Evolutionary conservation across 2,797 vertebrate species (phyloP).

Genomic region (Coilia nasus): DNA sequence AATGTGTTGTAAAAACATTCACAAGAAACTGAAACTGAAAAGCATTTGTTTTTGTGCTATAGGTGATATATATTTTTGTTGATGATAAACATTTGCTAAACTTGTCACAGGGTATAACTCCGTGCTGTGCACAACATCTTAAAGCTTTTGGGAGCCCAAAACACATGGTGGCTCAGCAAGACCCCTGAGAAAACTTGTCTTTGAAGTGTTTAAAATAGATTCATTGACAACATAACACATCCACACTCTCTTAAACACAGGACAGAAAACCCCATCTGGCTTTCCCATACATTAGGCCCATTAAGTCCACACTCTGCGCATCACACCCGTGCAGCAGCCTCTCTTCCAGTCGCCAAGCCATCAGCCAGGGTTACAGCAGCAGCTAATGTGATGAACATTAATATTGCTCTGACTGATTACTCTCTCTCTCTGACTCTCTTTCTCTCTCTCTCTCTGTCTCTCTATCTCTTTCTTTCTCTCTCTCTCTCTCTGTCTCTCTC

Average conservation of each 20-base stretch:
- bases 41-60: too few relatives aligned
- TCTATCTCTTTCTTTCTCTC: background rate
- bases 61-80: background rate
- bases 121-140: background rate
- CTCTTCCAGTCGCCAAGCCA: too few relatives aligned
- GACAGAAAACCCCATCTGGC: background rate
- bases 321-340: too few relatives aligned
- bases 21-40: too few relatives aligned
- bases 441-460: background rate
- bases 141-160: background rate
- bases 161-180: background rate
- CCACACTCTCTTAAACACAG: background rate
- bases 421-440: conserved; percentile 7
- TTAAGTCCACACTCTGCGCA: background rate
- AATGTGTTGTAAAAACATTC: too few relatives aligned
- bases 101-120: background rate
- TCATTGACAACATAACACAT: background rate
- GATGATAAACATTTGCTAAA: background rate
- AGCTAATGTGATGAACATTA: conserved; percentile 35
- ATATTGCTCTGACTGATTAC: conserved; percentile 39
- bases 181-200: background rate
- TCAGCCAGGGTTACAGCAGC: too few relatives aligned
- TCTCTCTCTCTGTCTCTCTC: background rate
- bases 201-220: background rate
- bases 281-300: conserved; percentile 15